Conservation (phyloP, 2,888 invertebrate species). For the Aphodius granarius region DNA sequence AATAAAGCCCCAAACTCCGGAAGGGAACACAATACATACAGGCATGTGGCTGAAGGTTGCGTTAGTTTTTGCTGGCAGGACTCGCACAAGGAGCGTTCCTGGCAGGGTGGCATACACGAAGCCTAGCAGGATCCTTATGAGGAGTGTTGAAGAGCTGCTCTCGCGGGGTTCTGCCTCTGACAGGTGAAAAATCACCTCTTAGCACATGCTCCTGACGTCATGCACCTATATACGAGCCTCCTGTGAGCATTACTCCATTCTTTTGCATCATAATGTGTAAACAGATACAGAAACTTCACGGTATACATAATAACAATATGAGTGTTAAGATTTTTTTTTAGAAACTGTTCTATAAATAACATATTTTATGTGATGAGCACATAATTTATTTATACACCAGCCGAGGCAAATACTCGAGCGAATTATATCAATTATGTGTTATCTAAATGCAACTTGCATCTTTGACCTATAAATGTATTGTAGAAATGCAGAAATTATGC, state of each 20-base stretch:
- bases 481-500: no score
- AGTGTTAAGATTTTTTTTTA: no score
- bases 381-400: no score
- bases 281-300: background rate
- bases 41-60: conserved; percentile 6
- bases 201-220: conserved; percentile 38
- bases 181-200: conserved; percentile 47
- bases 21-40: background rate
- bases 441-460: no score
- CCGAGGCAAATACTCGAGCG: no score
- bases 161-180: conserved; percentile 38
- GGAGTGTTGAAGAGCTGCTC: conserved; percentile 36
- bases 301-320: no score
- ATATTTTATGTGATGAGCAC: no score
- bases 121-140: conserved; percentile 34
- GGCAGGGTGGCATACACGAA: background rate
- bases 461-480: no score
- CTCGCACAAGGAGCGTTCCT: conserved; percentile 16
- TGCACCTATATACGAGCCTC: conserved; percentile 24
- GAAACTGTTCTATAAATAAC: no score
- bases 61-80: conserved; percentile 31
- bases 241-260: conserved; percentile 19
- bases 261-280: conserved; percentile 11
- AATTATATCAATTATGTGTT: no score
- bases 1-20: background rate